Base-by-base conservation (phyloP, 2,888 invertebrate species). In the Gnatocerus cornutus region DNA sequence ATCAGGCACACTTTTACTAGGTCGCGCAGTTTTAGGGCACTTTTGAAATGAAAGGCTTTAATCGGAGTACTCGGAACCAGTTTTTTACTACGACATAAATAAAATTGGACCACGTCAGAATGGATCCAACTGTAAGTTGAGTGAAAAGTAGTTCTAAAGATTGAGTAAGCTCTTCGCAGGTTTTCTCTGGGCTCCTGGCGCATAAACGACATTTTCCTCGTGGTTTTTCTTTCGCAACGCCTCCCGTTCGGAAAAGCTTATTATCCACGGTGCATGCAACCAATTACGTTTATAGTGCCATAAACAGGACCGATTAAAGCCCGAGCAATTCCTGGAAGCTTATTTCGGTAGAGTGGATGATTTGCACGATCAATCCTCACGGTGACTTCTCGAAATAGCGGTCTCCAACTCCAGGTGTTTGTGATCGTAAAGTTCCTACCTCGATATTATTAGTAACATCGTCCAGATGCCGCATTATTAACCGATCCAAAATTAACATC, bases 391-490 rank as follows among this genome's bases (percentile, higher is more conserved):
- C 55, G 46, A 65, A 69, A 64, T 64, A 52, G 64, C 58, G 55
- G 30, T n/a, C 64, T 29, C 45, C 53, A 58, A 33, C 50, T 64
- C 69, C 69, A 70, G 70, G 70, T 70, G 70, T 67, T 70, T 46
- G 58, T 14, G 53, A 66, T 70, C 69, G 69, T 69, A 69, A 69
- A 69, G 65, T 46, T 46, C 45, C 46, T 63, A 63, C 62, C 59
- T 61, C 69, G 65, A 61, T 69, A 69, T 69, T 69, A 65, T 69
- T 69, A 69, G 69, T 64, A 63, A 64, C 69, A 52, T 56, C 46
- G 69, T 55, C 69, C 69, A 69, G 69, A 69, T 69, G 69, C 62
- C 4, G 37, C 50, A 53, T 52, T 52, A 53, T 50, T 16, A 59
- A 46, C 48, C 59, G 45, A 48, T 21, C 59, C 59, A 59, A 59